These are phyloP conservation scores for Enteromius unitaeniatus DNA, from an alignment of 2,797 vertebrate species.

Conservation along the genomic window DNA sequence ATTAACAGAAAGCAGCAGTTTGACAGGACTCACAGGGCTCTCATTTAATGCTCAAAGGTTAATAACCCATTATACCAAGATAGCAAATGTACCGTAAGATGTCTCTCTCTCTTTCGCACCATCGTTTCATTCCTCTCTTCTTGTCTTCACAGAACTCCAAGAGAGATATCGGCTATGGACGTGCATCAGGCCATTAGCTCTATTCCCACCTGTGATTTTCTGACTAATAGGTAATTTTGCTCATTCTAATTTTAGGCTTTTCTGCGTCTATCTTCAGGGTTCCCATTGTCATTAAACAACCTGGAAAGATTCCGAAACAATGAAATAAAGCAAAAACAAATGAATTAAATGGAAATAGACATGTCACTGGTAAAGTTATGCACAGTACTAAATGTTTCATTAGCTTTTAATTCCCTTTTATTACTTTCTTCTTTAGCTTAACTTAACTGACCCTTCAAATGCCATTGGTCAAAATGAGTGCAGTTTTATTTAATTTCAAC, in stretches of 20 bases:
- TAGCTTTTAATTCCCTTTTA: too few species aligned
- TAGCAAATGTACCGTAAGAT: conserved; percentile 3
- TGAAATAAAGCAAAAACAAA: background rate
- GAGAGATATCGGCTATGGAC: conserved; percentile 92
- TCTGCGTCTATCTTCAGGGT: background rate
- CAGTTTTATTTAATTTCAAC: background rate
- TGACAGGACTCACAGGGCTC: background rate
- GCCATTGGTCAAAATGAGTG: background rate
- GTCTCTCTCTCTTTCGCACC: background rate
- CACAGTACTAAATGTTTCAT: background rate
- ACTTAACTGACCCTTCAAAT: background rate
- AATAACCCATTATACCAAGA: conserved; percentile 14
- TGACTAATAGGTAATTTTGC: conserved; percentile 84
- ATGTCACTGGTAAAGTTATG: background rate
- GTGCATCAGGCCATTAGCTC: conserved; percentile 93
- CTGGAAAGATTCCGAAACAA: background rate
- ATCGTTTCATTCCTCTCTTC: background rate
- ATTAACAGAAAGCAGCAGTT: conserved; percentile 25
- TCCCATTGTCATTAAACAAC: background rate
- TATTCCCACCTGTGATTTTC: conserved; percentile 95
- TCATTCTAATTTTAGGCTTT: background rate
- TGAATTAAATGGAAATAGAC: background rate
- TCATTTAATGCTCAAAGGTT: conserved; percentile 29
- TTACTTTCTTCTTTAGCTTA: too few species aligned
- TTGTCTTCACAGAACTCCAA: conserved; percentile 82